Conservation (phyloP, 1,140 invertebrate species). For the Drosophila ficusphila region DNA sequence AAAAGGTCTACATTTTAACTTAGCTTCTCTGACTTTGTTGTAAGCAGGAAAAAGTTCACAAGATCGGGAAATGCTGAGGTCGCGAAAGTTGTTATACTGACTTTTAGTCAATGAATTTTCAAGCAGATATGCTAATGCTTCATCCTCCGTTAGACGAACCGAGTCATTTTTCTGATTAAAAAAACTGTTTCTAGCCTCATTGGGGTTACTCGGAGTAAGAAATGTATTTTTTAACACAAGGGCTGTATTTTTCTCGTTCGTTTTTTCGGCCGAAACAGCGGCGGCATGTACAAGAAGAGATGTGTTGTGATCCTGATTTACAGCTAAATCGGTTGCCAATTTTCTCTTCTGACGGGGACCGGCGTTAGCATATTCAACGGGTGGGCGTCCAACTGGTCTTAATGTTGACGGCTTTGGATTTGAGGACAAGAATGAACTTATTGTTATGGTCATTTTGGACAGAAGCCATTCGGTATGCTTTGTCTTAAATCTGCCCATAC, state of each 20-base stretch:
- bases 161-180: conserved; percentile 10
- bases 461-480: conserved; percentile 30
- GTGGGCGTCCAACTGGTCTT: no score
- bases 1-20: background rate
- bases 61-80: conserved; percentile 8
- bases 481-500: conserved; percentile 15
- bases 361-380: no score
- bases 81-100: conserved; percentile 27
- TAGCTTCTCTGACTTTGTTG: no score
- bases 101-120: no score
- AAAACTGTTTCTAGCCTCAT: background rate
- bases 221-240: conserved; percentile 13
- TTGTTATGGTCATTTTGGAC: conserved; percentile 15
- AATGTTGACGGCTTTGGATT: conserved; percentile 26
- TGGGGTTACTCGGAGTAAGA: conserved; percentile 13
- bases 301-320: no score
- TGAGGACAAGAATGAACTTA: conserved; percentile 17
- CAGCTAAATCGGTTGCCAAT: no score
- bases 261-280: no score
- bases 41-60: no score
- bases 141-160: conserved; percentile 12
- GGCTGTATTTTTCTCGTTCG: no score
- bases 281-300: no score
- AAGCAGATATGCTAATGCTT: conserved; percentile 25
- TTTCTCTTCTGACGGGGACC: no score